phyloP scores from a whole-genome alignment of 2,113 vertebrate genomes.

The Melozone crissalis region DNA sequence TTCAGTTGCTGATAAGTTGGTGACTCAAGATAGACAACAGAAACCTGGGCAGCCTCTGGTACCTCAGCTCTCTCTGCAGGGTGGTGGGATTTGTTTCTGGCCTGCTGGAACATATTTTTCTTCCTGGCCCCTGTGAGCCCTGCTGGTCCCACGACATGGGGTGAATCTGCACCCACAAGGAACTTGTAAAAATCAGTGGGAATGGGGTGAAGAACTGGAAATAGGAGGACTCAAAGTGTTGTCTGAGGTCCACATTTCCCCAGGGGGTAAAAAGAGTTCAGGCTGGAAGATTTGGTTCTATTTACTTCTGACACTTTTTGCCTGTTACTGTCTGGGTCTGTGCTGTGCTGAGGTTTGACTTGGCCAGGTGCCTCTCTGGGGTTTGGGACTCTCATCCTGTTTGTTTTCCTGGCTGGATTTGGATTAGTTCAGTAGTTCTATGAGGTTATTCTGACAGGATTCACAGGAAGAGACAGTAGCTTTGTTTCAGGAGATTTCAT shows the following conservation, averaged over 20 bases:
- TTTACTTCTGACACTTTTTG: not conserved
- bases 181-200: not conserved
- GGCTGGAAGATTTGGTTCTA: not conserved
- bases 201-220: not conserved
- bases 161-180: not conserved
- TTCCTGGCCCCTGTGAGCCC: not conserved
- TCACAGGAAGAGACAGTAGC: not conserved
- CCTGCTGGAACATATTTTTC: not conserved
- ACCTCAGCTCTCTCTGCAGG: not conserved
- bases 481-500: slow-evolving; percentile 11
- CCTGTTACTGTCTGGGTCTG: not conserved
- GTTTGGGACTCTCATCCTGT: not conserved
- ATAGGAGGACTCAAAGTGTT: not conserved
- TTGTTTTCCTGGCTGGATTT: not conserved
- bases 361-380: not conserved
- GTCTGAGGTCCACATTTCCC: not conserved
- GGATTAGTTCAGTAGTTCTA: not conserved
- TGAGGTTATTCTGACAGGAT: not conserved
- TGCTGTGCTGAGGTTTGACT: not conserved
- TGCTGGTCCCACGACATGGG: not conserved
- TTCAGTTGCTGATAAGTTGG: not conserved
- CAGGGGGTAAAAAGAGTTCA: not conserved
- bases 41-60: not conserved
- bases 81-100: not conserved
- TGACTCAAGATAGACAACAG: not conserved